A percentile compares a stretch with the other conserved stretches of the same genome.
Evolutionary conservation across 2,113 vertebrate genomes (phyloP).

Genomic region (Motacilla tschutschensis): DNA sequence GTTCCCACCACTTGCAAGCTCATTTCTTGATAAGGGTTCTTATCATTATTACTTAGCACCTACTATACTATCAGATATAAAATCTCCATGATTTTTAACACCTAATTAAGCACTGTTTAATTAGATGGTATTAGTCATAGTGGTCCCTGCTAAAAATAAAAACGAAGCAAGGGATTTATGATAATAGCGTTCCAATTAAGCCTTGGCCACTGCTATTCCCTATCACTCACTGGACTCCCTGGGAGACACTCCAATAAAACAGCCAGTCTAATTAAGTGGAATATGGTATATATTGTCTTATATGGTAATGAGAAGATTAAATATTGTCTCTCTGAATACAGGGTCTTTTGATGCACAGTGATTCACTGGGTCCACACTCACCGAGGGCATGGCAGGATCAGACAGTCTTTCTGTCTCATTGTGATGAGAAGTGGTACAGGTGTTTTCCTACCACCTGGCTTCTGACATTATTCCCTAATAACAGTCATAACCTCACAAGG

Average conservation of each 20-base stretch:
- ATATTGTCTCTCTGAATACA: not conserved
- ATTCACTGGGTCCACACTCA: not conserved
- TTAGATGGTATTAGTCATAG: slow-evolving; percentile 25
- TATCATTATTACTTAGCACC: not conserved
- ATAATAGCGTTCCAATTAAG: not conserved
- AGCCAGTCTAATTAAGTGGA: not conserved
- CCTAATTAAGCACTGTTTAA: slow-evolving; percentile 29
- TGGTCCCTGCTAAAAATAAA: slow-evolving; percentile 11
- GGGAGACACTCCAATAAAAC: not conserved
- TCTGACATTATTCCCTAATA: not conserved
- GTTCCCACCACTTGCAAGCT: not conserved
- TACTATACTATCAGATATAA: not conserved
- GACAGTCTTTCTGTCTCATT: not conserved
- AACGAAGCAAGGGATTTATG: not conserved
- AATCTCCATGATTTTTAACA: slow-evolving; percentile 27
- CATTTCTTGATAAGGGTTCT: not conserved
- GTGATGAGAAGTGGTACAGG: not conserved
- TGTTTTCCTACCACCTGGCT: not conserved
- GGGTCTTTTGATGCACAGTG: not conserved
- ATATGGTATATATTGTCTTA: not conserved
- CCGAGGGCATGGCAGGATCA: not conserved
- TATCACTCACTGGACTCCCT: not conserved
- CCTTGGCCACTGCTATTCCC: not conserved
- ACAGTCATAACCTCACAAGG: not conserved
- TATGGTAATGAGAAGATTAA: not conserved